Evolutionary conservation across 2,888 invertebrate species (phyloP).

Genomic region (Margaritifera margaritifera): DNA sequence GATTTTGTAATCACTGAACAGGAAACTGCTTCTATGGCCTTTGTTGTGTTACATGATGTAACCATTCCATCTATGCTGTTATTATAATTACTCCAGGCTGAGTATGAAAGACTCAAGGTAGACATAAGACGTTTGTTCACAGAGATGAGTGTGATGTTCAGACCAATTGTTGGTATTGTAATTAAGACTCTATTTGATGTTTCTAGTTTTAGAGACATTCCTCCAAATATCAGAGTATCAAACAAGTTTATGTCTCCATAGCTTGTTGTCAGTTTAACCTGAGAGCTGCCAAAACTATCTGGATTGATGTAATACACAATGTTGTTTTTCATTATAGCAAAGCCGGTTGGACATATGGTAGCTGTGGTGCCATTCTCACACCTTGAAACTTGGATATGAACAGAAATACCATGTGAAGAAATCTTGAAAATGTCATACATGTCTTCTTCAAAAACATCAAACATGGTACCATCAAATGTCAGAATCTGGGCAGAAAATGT

Average conservation of each 20-base stretch:
- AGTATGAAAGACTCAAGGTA: conserved; percentile 25
- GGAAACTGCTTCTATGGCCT: conserved; percentile 23
- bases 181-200: conserved; percentile 32
- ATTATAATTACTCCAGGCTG: conserved; percentile 26
- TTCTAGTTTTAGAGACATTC: conserved; percentile 25
- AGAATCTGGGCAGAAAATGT: conserved; percentile 43
- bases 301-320: conserved; percentile 15
- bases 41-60: conserved; percentile 36
- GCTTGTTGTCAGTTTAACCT: conserved; percentile 11
- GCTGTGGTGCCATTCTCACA: conserved; percentile 6
- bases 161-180: conserved; percentile 20
- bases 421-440: conserved; percentile 32
- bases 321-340: conserved; percentile 7
- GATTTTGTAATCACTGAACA: conserved; percentile 27
- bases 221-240: conserved; percentile 22
- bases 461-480: conserved; percentile 47
- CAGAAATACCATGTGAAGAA: conserved; percentile 2
- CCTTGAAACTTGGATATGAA: conserved; percentile 19
- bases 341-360: conserved; percentile 10
- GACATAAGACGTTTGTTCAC: conserved; percentile 31
- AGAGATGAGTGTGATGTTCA: conserved; percentile 30
- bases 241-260: conserved; percentile 19
- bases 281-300: conserved; percentile 7
- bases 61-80: conserved; percentile 29
- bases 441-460: conserved; percentile 33